Percentiles rank a stretch among this genome's conserved stretches.
phyloP scores from a whole-genome alignment of 2,888 invertebrate species.

The Phengaris arion region DNA sequence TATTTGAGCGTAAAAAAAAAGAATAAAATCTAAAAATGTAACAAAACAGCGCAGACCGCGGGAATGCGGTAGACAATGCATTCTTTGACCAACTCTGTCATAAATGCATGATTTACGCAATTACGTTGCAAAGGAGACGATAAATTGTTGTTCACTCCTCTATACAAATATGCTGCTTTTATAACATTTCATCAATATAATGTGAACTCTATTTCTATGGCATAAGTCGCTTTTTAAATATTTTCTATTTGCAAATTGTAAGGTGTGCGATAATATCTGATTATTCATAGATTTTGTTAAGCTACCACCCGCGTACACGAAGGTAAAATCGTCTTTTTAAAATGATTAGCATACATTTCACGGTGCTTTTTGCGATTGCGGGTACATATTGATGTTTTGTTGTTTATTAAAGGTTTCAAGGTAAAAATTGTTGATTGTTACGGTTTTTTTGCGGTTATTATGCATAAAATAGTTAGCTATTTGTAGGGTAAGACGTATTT shows the following conservation, averaged over 20 bases:
- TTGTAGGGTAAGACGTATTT: neutral
- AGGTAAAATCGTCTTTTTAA: slow-evolving; percentile 52
- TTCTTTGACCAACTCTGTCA: slow-evolving; percentile 63
- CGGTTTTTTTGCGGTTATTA: neutral
- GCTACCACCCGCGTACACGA: slow-evolving; percentile 73
- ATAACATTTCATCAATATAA: slow-evolving; percentile 35
- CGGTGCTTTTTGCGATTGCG: slow-evolving; percentile 40
- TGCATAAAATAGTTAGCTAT: neutral
- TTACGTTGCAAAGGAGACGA: slow-evolving; percentile 71
- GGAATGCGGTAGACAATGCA: slow-evolving; percentile 64
- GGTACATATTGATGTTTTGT: slow-evolving; percentile 17
- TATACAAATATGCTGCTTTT: slow-evolving; percentile 48
- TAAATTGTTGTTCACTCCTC: slow-evolving; percentile 66
- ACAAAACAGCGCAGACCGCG: slow-evolving; percentile 57
- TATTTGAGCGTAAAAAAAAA: slow-evolving; percentile 38
- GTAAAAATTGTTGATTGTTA: neutral
- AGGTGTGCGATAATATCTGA: slow-evolving; percentile 48
- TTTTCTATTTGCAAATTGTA: slow-evolving; percentile 23
- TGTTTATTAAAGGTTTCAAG: neutral
- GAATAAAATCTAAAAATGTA: slow-evolving; percentile 58
- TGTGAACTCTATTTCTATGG: slow-evolving; percentile 44
- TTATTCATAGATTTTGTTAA: slow-evolving; percentile 73
- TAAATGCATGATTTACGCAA: slow-evolving; percentile 78
- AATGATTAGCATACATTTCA: slow-evolving; percentile 40
- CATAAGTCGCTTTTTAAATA: slow-evolving; percentile 21